Base-by-base conservation (phyloP, 2,797 vertebrate species). In the Meriones psammophilus region DNA sequence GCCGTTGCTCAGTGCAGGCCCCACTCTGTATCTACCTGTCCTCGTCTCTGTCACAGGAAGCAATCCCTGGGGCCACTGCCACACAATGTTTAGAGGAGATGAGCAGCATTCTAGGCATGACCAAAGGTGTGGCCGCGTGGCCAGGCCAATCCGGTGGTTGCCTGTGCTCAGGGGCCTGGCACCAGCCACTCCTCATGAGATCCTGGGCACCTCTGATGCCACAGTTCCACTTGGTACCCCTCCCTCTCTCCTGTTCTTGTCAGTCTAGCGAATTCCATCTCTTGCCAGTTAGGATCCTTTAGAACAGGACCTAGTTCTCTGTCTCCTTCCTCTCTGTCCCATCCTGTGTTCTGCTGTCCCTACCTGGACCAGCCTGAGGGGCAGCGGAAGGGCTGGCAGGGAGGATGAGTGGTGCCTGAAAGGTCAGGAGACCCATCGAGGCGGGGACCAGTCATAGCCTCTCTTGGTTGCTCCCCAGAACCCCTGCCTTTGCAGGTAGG, bases 221-320 rank as follows among this genome's bases (percentile, higher is more conserved):
- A 1, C 4, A 8, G 20, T 33, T 8, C 39, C 39, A 33, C 13
- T 26, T 74, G 42, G 66, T 2, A 2, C 71, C 64, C n/a, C 58
- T 78, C 33, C 58, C 22, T 39, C 58, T 58, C 66, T 2, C 8
- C 46, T 22, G 81, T 88, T 28, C 74, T 50, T 71, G 68, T n/a
- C 33, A 6, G 0, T 56, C 0, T 46, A 0, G 69, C 6, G 28
- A 36, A 46, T 33, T 46, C 36, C 62, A 3, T 8, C 54, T 14
- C 46, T 76, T 85, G 69, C 24, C 24, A 14, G 24, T 17, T n/a
- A 36, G 66, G 93, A 79, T 20, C 46, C 62, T 69, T 20, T 6
- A 60, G 74, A 42, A 77, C 77, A 89, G 88, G 92, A 88, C 54
- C 42, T 39, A 12, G 39, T 42, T 4, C 33, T 64, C 58, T 6